Conservation (phyloP, 2,113 vertebrate genomes). For the Nannospalax galili region DNA sequence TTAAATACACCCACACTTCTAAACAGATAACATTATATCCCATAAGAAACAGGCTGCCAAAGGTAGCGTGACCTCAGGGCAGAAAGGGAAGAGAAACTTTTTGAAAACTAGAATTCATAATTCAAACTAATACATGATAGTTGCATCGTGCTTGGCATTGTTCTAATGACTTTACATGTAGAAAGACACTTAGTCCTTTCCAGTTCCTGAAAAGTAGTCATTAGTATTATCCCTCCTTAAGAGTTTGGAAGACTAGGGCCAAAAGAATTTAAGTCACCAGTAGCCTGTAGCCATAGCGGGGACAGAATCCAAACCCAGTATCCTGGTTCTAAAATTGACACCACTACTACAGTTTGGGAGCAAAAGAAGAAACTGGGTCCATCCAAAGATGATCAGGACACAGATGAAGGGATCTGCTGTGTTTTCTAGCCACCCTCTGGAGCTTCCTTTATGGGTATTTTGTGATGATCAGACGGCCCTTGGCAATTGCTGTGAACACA, state of each 20-base stretch:
- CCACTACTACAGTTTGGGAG: accelerated
- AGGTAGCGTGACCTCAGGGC: not conserved
- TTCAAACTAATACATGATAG: not conserved
- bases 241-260: not conserved
- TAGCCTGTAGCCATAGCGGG: not conserved
- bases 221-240: not conserved
- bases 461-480: not conserved
- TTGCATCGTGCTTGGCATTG: not conserved
- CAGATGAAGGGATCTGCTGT: not conserved
- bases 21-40: not conserved
- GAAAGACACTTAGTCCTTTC: not conserved
- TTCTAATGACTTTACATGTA: not conserved
- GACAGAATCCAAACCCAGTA: not conserved
- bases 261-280: not conserved
- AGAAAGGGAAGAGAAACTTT: not conserved
- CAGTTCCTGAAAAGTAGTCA: not conserved
- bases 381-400: not conserved
- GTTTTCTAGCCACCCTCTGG: not conserved
- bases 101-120: not conserved
- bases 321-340: not conserved
- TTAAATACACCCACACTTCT: not conserved
- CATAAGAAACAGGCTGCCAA: not conserved
- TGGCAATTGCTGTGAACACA: not conserved
- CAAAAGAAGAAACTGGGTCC: not conserved
- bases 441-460: not conserved